A percentile compares a stretch with the other conserved stretches of the same genome.
Evolutionary conservation across 2,797 vertebrate genomes (phyloP).

Genomic region (Phaenicophaeus curvirostris): DNA sequence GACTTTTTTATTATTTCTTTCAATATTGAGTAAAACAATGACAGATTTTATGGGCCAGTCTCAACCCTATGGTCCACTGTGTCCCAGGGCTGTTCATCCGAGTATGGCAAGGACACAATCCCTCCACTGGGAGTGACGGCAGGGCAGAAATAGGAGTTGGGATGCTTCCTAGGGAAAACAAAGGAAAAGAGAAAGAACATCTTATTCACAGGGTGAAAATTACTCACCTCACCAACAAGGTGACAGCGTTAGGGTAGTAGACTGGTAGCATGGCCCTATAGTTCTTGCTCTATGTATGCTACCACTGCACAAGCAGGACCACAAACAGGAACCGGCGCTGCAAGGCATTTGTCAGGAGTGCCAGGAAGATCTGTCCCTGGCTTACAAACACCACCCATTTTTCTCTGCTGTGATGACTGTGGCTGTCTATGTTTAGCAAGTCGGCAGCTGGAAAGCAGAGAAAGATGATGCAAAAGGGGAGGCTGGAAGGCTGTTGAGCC

Average conservation of each 20-base stretch:
- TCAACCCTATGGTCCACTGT: neutral
- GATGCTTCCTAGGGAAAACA: neutral
- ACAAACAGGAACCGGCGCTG: fast-evolving
- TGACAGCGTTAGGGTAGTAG: neutral
- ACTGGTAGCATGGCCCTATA: neutral
- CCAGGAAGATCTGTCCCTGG: neutral
- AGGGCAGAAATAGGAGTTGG: neutral
- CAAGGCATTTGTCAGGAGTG: neutral
- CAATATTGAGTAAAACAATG: neutral
- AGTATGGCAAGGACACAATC: neutral
- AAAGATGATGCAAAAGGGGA: neutral
- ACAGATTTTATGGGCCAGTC: neutral
- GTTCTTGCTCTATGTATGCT: neutral
- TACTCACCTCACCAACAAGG: neutral
- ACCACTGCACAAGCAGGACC: neutral
- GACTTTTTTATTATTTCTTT: neutral
- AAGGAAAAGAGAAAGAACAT: neutral
- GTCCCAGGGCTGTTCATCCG: neutral
- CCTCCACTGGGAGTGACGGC: too few relatives aligned
- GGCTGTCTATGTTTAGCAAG: neutral
- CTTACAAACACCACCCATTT: neutral
- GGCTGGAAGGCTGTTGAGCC: neutral
- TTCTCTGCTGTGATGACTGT: neutral
- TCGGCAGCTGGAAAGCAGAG: neutral
- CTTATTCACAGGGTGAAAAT: neutral